These are phyloP conservation scores for Alcedo quadribrachys DNA, from an alignment of 2,797 vertebrate genomes.

Conservation along the genomic window DNA sequence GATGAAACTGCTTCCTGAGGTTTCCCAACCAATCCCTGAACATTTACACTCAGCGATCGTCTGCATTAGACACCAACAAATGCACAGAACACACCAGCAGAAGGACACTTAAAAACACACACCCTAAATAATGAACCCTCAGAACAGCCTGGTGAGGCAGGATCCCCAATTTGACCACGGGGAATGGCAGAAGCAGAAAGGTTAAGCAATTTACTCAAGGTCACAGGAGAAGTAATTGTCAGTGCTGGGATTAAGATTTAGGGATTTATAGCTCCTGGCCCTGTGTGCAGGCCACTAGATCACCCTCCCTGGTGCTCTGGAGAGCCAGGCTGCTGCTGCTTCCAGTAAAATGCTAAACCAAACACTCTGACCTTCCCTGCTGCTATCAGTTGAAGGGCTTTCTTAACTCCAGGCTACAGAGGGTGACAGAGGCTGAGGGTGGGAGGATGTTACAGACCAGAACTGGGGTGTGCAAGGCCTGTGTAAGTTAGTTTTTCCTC, in stretches of 20 bases:
- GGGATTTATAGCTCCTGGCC: conserved; percentile 49
- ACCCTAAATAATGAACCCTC: background rate
- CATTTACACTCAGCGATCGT: background rate
- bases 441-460: background rate
- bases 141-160: background rate
- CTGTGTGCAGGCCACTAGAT: conserved; percentile 4
- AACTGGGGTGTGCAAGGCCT: background rate
- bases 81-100: background rate
- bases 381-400: conserved; percentile 28
- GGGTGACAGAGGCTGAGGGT: background rate
- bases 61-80: background rate
- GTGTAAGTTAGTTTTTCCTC: background rate
- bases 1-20: background rate
- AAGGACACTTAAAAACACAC: background rate
- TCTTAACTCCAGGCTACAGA: conserved; percentile 1
- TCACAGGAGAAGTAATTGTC: conserved; percentile 29
- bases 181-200: conserved; percentile 6
- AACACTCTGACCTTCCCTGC: conserved; percentile 22
- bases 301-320: background rate
- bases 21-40: background rate
- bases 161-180: background rate
- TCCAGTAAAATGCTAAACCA: conserved; percentile 36
- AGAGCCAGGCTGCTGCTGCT: conserved; percentile 30
- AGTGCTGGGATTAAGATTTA: conserved; percentile 38
- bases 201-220: conserved; percentile 51